Conservation (phyloP, 92 coral and sea anemone species). For the Epizoanthus scotinus region DNA sequence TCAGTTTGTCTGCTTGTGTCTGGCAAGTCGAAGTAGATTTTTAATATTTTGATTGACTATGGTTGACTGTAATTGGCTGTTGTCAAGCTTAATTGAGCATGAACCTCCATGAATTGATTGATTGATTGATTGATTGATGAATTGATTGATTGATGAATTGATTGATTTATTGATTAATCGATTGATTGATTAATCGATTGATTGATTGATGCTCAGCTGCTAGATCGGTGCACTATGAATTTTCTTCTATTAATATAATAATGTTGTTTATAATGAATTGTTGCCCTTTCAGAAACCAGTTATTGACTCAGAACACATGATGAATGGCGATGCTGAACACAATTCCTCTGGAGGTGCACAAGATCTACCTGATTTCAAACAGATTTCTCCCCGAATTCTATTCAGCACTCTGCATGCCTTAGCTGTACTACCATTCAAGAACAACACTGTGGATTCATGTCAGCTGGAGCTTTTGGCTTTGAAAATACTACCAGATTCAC, state of each 20-base stretch:
- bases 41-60: too few species aligned
- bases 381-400: slow-evolving; percentile 60
- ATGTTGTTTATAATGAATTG: neutral
- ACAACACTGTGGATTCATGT: slow-evolving; percentile 45
- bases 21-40: too few species aligned
- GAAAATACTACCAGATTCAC: slow-evolving; percentile 68
- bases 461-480: slow-evolving; percentile 58
- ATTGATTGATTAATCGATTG: too few species aligned
- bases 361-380: slow-evolving; percentile 45
- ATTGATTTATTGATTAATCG: too few species aligned
- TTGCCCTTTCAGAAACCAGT: neutral
- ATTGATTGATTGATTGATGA: too few species aligned
- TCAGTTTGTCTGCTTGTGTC: too few species aligned
- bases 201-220: too few species aligned
- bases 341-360: slow-evolving; percentile 23
- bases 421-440: slow-evolving; percentile 56
- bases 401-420: slow-evolving; percentile 58
- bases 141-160: too few species aligned
- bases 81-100: too few species aligned
- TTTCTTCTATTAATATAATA: neutral
- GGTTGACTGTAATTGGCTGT: too few species aligned
- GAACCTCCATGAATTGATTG: too few species aligned
- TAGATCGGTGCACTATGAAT: neutral
- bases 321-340: slow-evolving; percentile 61
- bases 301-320: slow-evolving; percentile 26